These are phyloP conservation scores for Eledona agricola DNA, from an alignment of 2,888 invertebrate genomes.

Conservation along the genomic window DNA sequence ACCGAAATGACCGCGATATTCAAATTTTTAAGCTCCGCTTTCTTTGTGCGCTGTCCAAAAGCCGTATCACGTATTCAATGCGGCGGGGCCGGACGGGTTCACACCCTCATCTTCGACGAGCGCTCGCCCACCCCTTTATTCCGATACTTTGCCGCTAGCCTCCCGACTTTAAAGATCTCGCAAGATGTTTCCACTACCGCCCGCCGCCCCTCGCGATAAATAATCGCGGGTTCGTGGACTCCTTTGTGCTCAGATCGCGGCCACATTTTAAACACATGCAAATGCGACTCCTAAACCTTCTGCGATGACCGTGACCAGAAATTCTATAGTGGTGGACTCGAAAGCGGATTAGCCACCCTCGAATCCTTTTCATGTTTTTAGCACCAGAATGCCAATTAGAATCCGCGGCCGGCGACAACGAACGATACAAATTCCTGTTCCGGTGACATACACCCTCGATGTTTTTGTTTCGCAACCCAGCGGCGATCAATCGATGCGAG, in stretches of 20 bases:
- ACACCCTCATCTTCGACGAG: conserved; percentile 44
- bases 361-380: too few species aligned
- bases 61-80: conserved; percentile 58
- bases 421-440: too few species aligned
- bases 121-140: conserved; percentile 9
- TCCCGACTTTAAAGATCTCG: conserved; percentile 49
- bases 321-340: conserved; percentile 44
- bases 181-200: conserved; percentile 56
- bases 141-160: conserved; percentile 40
- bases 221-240: conserved; percentile 51
- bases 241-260: conserved; percentile 60
- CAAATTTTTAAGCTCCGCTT: conserved; percentile 64
- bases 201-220: conserved; percentile 43
- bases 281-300: conserved; percentile 59
- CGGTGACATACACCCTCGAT: too few species aligned
- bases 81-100: conserved; percentile 52
- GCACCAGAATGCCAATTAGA: too few species aligned
- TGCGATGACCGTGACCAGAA: conserved; percentile 61
- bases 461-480: conserved; percentile 13
- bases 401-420: too few species aligned
- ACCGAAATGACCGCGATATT: conserved; percentile 64
- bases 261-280: conserved; percentile 64
- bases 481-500: conserved; percentile 18
- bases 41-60: conserved; percentile 59
- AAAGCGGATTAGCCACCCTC: too few species aligned